Evolutionary conservation across 2,888 invertebrate genomes (phyloP).

Genomic region (Campaea margaritaria): DNA sequence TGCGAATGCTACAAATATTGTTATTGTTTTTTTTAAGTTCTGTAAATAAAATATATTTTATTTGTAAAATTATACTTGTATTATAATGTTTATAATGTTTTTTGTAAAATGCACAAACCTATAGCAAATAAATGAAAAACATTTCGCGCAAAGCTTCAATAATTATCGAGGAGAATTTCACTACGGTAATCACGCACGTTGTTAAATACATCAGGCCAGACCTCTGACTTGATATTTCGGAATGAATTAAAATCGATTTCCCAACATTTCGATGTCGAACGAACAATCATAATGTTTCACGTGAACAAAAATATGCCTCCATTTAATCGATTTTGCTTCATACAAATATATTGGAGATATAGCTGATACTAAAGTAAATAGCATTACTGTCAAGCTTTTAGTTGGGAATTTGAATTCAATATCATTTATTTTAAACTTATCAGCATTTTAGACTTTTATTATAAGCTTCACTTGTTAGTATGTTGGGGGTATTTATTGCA

Average conservation of each 20-base stretch:
- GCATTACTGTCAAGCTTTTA: no score
- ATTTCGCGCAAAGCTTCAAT: conserved; percentile 4
- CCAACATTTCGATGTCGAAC: conserved; percentile 7
- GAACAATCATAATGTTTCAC: not conserved
- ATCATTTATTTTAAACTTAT: no score
- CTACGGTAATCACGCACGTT: conserved; percentile 50
- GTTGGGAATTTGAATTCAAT: no score
- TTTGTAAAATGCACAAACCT: no score
- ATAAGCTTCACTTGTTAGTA: no score
- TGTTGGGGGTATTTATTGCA: no score
- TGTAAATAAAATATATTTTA: no score
- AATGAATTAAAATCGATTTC: conserved; percentile 25
- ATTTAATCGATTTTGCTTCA: not conserved
- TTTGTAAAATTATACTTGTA: no score
- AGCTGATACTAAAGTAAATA: not conserved
- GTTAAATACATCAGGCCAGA: conserved; percentile 48
- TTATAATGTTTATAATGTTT: no score
- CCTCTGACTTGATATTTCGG: conserved; percentile 25
- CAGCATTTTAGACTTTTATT: no score
- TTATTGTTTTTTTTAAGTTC: no score
- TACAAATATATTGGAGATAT: not conserved
- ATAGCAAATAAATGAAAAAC: conserved; percentile 7
- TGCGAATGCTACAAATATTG: no score
- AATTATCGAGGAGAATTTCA: conserved; percentile 26
- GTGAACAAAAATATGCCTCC: conserved; percentile 4